These are phyloP conservation scores for Acanthornis magna DNA, from an alignment of 2,797 vertebrate genomes.

Conservation along the genomic window DNA sequence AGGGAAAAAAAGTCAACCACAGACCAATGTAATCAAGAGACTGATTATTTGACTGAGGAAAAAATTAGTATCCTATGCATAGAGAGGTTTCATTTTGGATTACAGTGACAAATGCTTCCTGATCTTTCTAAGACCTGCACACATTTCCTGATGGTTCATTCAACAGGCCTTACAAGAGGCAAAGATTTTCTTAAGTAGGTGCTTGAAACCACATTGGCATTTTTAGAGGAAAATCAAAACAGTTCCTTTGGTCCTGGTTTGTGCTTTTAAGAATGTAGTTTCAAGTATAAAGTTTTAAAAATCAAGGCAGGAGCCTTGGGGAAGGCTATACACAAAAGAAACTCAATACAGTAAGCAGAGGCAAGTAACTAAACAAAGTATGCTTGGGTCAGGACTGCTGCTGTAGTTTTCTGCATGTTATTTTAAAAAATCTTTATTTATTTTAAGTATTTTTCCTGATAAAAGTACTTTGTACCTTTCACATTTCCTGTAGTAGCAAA, in stretches of 20 bases:
- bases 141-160: neutral
- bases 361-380: neutral
- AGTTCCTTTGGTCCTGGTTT: neutral
- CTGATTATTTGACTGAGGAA: constrained; percentile 24
- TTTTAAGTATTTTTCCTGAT: neutral
- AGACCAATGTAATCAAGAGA: constrained; percentile 41
- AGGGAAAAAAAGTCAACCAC: constrained; percentile 1
- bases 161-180: constrained; percentile 6
- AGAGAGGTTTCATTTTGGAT: constrained; percentile 20
- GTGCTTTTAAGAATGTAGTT: neutral
- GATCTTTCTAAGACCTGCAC: neutral
- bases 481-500: neutral
- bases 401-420: neutral
- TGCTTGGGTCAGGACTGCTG: neutral
- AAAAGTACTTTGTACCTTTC: neutral
- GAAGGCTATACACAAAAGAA: neutral
- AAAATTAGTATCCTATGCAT: constrained; percentile 36
- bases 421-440: neutral
- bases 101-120: constrained; percentile 3
- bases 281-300: neutral
- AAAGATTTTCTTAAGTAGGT: constrained; percentile 36
- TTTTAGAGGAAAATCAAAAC: constrained; percentile 25
- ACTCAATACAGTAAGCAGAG: neutral
- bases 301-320: neutral
- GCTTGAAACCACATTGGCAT: neutral